Conservation (phyloP, 2,888 invertebrate species). For the Enoplolaimus lenunculus region DNA sequence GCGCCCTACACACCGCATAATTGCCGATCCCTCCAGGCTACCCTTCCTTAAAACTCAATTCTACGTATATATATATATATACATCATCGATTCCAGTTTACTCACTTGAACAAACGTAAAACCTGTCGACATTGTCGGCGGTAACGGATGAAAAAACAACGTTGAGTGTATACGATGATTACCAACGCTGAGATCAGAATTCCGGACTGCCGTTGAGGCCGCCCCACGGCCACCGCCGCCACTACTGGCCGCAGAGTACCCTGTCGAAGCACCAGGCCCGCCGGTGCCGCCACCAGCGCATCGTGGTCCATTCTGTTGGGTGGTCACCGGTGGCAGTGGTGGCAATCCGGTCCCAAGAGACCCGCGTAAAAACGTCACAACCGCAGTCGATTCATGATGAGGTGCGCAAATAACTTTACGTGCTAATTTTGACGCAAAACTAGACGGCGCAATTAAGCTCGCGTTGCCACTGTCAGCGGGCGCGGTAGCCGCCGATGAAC, state of each 20-base stretch:
- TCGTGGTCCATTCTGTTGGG: no score
- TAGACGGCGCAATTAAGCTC: no score
- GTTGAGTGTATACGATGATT: conserved; percentile 14
- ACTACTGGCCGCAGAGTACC: neutral
- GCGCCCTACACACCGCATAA: neutral
- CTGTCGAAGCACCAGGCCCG: no score
- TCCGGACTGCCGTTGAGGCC: neutral
- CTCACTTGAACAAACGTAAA: conserved; percentile 18
- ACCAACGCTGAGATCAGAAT: conserved; percentile 12
- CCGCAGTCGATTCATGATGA: neutral
- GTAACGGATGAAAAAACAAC: conserved; percentile 15
- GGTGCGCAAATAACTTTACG: neutral
- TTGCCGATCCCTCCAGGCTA: no score
- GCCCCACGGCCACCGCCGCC: no score
- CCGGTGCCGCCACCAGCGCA: neutral
- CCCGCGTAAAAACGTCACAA: conserved; percentile 2
- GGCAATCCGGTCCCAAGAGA: conserved; percentile 10
- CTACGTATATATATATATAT: no score
- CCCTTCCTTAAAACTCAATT: neutral
- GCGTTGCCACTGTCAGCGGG: neutral
- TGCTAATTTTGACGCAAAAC: neutral
- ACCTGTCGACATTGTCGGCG: conserved; percentile 6
- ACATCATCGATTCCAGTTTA: no score
- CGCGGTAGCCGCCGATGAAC: neutral
- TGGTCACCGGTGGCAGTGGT: neutral